These are phyloP conservation scores for Euzophera pinguis DNA, from an alignment of 2,888 invertebrate genomes.

Conservation along the genomic window DNA sequence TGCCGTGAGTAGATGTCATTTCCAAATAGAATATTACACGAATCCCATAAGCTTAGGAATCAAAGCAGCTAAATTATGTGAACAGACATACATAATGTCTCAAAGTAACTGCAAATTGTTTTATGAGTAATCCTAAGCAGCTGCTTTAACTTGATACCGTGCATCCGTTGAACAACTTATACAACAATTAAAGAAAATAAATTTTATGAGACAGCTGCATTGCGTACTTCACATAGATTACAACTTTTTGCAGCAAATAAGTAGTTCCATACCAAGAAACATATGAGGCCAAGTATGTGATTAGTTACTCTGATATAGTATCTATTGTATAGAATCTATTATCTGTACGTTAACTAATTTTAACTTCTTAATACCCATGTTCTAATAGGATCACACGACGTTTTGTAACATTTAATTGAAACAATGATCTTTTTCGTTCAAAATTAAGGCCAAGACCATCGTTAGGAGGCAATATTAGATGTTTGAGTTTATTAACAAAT, in stretches of 20 bases:
- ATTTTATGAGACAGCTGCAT: conserved; percentile 36
- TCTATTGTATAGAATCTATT: neutral
- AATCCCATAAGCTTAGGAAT: conserved; percentile 15
- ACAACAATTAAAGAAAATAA: conserved; percentile 28
- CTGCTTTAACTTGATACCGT: conserved; percentile 30
- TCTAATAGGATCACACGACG: conserved; percentile 17
- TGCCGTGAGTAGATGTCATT: too few species aligned
- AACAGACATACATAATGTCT: conserved; percentile 15
- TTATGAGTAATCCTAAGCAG: conserved; percentile 22
- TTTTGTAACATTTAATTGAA: conserved; percentile 17
- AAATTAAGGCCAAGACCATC: conserved; percentile 40
- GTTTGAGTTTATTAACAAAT: conserved; percentile 15
- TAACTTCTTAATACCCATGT: neutral
- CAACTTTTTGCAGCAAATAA: conserved; percentile 12
- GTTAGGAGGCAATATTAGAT: neutral
- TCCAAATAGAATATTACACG: too few species aligned
- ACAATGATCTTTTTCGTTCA: conserved; percentile 16
- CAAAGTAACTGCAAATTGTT: conserved; percentile 24
- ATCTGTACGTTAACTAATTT: neutral
- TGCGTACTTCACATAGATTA: conserved; percentile 11
- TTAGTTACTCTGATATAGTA: neutral
- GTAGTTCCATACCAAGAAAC: neutral
- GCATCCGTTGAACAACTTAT: conserved; percentile 27
- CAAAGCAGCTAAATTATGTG: conserved; percentile 17
- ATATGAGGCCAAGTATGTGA: neutral